Percentiles rank a stretch among this genome's conserved stretches.
These are phyloP conservation scores for Madoqua kirkii DNA, from an alignment of 2,113 vertebrate genomes.

Conservation along the genomic window DNA sequence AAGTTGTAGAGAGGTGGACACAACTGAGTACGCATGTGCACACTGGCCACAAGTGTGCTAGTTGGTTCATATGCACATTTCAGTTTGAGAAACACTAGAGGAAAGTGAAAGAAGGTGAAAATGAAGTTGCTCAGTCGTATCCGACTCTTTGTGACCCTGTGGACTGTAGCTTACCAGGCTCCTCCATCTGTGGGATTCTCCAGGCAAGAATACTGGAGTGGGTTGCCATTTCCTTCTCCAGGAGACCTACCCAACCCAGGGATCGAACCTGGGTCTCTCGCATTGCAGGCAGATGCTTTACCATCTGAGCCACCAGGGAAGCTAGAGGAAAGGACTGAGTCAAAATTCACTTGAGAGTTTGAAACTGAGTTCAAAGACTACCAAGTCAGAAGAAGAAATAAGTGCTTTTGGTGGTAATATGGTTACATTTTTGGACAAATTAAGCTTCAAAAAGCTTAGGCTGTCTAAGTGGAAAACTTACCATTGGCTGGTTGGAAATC, in stretches of 20 bases:
- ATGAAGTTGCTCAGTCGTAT: no score
- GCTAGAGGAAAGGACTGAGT: not conserved
- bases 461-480: not conserved
- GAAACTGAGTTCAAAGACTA: not conserved
- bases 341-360: slow-evolving; percentile 14
- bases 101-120: not conserved
- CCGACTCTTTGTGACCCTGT: fast-evolving
- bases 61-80: not conserved
- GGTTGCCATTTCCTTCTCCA: not conserved
- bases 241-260: not conserved
- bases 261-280: not conserved
- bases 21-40: not conserved
- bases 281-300: no score
- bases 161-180: no score
- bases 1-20: not conserved
- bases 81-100: not conserved
- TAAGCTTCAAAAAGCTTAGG: not conserved
- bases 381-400: not conserved
- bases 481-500: not conserved
- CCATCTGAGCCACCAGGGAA: not conserved
- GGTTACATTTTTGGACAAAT: not conserved
- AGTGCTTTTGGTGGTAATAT: not conserved
- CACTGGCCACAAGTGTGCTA: not conserved
- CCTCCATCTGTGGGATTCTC: not conserved
- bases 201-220: not conserved